Percentiles rank a stretch among this genome's conserved stretches.
Evolutionary conservation across 2,113 vertebrate species (phyloP).

Genomic region (Sander lucioperca): DNA sequence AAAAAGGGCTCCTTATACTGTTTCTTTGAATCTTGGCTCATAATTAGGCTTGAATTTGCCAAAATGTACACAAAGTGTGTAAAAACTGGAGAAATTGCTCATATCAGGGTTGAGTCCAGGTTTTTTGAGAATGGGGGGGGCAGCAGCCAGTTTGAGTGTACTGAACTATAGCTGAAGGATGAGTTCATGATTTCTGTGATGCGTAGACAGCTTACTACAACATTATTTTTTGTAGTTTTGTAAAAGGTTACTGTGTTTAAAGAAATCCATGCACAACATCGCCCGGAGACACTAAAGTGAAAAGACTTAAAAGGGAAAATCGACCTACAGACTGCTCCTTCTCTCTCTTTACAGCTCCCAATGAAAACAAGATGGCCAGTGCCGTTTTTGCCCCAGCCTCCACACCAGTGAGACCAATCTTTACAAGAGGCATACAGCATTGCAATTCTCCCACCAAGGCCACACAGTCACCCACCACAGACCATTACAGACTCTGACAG

Average conservation of each 20-base stretch:
- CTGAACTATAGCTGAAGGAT: neutral
- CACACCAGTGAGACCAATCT: slow-evolving; percentile 32
- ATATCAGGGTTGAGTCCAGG: neutral
- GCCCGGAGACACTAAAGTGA: neutral
- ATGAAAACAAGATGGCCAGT: slow-evolving; percentile 29
- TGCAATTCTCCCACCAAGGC: slow-evolving; percentile 24
- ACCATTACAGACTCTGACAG: slow-evolving; percentile 75
- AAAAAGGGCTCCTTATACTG: no score
- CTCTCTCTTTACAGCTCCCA: slow-evolving; percentile 3
- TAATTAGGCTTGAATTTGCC: neutral
- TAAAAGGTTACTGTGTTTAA: no score
- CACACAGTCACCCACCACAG: slow-evolving; percentile 58
- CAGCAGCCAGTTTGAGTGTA: neutral
- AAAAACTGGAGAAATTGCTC: no score
- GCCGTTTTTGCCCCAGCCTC: slow-evolving; percentile 2
- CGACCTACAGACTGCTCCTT: neutral
- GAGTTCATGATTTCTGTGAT: neutral
- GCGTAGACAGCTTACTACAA: neutral
- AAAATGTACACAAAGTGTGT: neutral
- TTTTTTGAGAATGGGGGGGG: neutral
- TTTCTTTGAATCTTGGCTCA: no score
- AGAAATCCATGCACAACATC: no score
- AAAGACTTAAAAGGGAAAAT: neutral
- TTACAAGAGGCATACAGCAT: slow-evolving; percentile 23
- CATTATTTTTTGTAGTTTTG: neutral